Percentiles rank a stretch among this genome's conserved stretches.
These are phyloP conservation scores for Cavia porcellus DNA, from an alignment of 2,113 vertebrate species.

Conservation along the genomic window DNA sequence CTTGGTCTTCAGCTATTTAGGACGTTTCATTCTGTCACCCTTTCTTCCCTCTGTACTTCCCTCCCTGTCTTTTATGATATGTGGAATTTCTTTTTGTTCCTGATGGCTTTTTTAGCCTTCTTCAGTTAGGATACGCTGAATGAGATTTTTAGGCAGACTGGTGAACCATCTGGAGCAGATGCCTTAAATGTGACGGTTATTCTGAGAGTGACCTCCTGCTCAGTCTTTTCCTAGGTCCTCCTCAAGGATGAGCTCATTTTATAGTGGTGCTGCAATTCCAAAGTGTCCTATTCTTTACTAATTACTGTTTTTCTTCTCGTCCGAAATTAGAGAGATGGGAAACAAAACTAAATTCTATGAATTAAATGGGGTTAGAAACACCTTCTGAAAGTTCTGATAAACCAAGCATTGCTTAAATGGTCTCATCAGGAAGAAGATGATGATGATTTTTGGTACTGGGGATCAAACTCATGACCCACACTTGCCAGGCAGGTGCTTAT, in stretches of 20 bases:
- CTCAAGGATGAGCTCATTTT: neutral
- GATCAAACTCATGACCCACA: too few species aligned
- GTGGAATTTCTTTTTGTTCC: neutral
- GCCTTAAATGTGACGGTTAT: neutral
- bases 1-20: neutral
- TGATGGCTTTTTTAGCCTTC: neutral
- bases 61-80: neutral
- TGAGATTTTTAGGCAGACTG: neutral
- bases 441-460: too few species aligned
- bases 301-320: slow-evolving; percentile 6
- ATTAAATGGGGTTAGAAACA: neutral
- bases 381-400: neutral
- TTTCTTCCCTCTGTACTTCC: rapidly evolving
- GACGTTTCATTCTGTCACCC: neutral
- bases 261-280: neutral
- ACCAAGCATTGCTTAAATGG: neutral
- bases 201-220: neutral
- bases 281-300: neutral
- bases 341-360: neutral
- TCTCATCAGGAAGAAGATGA: neutral
- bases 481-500: too few species aligned
- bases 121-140: neutral
- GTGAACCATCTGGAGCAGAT: neutral
- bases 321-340: slow-evolving; percentile 11
- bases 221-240: neutral